Base-by-base conservation (phyloP, 2,888 invertebrate genomes). In the Ectropis crepuscularia region DNA sequence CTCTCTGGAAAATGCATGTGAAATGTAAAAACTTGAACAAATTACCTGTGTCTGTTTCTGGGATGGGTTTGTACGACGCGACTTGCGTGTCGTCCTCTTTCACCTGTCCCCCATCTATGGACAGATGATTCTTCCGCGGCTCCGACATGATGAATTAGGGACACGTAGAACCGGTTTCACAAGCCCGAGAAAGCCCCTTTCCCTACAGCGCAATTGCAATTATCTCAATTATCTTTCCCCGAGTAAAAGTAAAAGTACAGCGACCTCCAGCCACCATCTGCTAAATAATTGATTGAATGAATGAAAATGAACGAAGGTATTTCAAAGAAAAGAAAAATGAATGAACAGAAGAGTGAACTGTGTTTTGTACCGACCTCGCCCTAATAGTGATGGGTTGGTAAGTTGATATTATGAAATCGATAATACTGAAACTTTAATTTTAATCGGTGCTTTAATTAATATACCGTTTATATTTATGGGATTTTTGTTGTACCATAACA, bases 11-110 rank as follows among this genome's bases (percentile, higher is more conserved):
- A 5, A 11, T 28, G 16, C 16, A 28, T 28, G 16, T 28, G 5
- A 38, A 4, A 38, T n/a, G 50, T 39, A 8, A 38, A 5, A 49
- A 38, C n/a, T 55, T 11, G 16, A 38, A 8, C 28, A 37, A 67
- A 59, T 53, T 87, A 93, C 94, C 94, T 88, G 92, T 86, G 81
- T 94, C 94, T 72, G 90, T 81, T 75, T 95, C 95, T 66, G 94
- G 93, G 73, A 95, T 65, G 47, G 64, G 53, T 16, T 65, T 65
- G 48, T 65, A 65, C 91, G 93, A 82, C 49, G 87, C 81, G 69
- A 87, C 86, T 75, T 88, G 88, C 16, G 16, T 28, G 63, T 94
- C 94, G 72, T 91, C 93, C 68, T 91, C 90, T 75, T 91, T 93
- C 86, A 89, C 85, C 75, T 89, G 89, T 72, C 84, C 90, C 72